Evolutionary conservation across 2,113 vertebrate species (phyloP), one percentile per base, ranked within the genome.

Genomic region (Opisthocomus hoazin): DNA sequence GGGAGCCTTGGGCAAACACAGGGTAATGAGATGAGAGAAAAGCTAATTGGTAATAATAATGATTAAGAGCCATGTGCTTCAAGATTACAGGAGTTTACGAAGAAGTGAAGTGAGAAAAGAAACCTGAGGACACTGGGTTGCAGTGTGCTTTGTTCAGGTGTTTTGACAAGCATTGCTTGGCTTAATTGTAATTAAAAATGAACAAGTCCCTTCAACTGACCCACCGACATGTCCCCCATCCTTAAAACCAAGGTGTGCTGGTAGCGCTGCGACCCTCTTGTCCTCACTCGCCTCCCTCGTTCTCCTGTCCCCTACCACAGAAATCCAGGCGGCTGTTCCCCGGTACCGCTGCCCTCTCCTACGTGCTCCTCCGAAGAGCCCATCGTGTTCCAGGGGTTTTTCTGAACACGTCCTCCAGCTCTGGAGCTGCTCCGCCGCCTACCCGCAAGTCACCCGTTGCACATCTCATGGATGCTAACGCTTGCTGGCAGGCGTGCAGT

Each of bases 11-110:
- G 78, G 57, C 46, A 80, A 90, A 54, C 81, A 60, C 24, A 11
- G 82, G 53, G 64, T 93, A 97, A 97, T 97, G 95, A 96, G 51
- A 66, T 46, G 73, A 96, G 84, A 90, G 87, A 56, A 90, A 96
- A 94, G 92, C 84, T 96, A 96, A 97, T 97, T 91, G 88, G 32
- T 94, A 95, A 95, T 94, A 93, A 90, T 94, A 96, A 81, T 92
- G 92, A 89, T 96, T 95, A 96, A 91, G 91, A 96, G 54, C 88
- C 69, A 64, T 4, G 36, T 84, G 79, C 60, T 53, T 88, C 87
- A 65, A 94, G 92, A 96, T 96, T 89, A 82, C 65, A 87, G 92
- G 92, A 76, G 80, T 96, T 83, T 96, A 61, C 15, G 5, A 85
- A 43, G 81, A 73, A 92, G 29, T 2, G 1, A 74, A 95, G 46